A percentile compares a stretch with the other conserved stretches of the same genome.
phyloP scores from a whole-genome alignment of 2,113 vertebrate genomes.

The Pipra filicauda region DNA sequence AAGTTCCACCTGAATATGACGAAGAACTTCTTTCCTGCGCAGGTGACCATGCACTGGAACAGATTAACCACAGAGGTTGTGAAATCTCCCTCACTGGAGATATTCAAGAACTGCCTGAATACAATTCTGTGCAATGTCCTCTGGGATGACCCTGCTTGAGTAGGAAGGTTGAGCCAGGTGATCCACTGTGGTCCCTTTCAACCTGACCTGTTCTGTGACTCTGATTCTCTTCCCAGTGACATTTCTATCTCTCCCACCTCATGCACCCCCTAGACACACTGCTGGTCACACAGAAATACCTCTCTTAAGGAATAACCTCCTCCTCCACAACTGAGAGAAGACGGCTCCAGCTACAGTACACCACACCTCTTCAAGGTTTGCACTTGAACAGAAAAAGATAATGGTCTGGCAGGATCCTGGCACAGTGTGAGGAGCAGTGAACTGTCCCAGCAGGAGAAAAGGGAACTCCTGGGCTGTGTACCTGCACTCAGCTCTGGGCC shows the following conservation, averaged over 20 bases:
- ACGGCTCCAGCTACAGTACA: neutral
- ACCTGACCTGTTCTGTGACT: neutral
- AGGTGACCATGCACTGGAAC: rapidly evolving
- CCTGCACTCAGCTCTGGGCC: too few species aligned
- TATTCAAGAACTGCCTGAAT: neutral
- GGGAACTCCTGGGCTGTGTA: neutral
- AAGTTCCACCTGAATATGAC: neutral
- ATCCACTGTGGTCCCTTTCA: neutral
- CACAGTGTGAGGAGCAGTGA: neutral
- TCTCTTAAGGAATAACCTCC: neutral
- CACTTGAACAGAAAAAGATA: neutral
- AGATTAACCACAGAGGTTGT: rapidly evolving
- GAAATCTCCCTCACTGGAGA: neutral
- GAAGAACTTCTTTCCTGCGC: rapidly evolving
- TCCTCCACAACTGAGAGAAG: neutral
- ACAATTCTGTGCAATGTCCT: rapidly evolving
- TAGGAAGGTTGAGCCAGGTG: neutral
- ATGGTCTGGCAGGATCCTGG: neutral
- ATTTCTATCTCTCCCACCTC: neutral
- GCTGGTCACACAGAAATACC: neutral
- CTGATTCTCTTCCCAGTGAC: neutral
- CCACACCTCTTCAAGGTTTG: neutral
- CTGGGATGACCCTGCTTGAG: neutral
- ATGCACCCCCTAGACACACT: neutral
- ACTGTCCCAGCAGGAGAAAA: neutral